A percentile compares a stretch with the other conserved stretches of the same genome.
phyloP scores from a whole-genome alignment of 1,140 invertebrate genomes.

The Drosophila parabipectinata region DNA sequence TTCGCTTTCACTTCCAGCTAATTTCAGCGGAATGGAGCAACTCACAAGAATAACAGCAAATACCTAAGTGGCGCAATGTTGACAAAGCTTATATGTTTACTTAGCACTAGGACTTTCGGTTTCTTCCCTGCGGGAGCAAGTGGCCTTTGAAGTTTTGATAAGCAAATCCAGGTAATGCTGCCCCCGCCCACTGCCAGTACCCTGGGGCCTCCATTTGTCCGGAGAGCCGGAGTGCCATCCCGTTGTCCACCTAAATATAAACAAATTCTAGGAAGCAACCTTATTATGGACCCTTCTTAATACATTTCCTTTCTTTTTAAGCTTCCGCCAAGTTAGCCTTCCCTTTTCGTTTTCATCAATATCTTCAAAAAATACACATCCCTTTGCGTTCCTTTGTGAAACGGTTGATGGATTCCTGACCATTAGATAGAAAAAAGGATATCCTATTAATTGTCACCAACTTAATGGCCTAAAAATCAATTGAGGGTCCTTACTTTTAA shows the following conservation, averaged over 20 bases:
- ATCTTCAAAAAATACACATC: constrained; percentile 16
- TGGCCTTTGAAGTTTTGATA: constrained; percentile 53
- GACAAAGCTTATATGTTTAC: constrained; percentile 36
- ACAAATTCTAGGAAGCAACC: constrained; percentile 15
- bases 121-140: constrained; percentile 4
- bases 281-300: constrained; percentile 39
- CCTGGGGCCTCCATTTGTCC: constrained; percentile 1
- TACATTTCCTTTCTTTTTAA: constrained; percentile 12
- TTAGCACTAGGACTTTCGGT: constrained; percentile 6
- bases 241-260: constrained; percentile 6
- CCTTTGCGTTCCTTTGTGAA: constrained; percentile 11
- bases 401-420: constrained; percentile 7
- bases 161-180: constrained; percentile 49
- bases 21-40: constrained; percentile 53
- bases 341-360: constrained; percentile 27
- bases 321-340: constrained; percentile 5
- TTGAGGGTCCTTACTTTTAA: neutral
- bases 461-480: neutral
- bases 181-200: neutral
- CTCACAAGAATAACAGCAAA: constrained; percentile 41
- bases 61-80: constrained; percentile 21
- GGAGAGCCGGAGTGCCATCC: too few relatives aligned
- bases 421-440: neutral
- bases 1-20: constrained; percentile 59
- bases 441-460: neutral